Conservation (phyloP, 2,113 vertebrate genomes). For the Cyanoliseus patagonus region DNA sequence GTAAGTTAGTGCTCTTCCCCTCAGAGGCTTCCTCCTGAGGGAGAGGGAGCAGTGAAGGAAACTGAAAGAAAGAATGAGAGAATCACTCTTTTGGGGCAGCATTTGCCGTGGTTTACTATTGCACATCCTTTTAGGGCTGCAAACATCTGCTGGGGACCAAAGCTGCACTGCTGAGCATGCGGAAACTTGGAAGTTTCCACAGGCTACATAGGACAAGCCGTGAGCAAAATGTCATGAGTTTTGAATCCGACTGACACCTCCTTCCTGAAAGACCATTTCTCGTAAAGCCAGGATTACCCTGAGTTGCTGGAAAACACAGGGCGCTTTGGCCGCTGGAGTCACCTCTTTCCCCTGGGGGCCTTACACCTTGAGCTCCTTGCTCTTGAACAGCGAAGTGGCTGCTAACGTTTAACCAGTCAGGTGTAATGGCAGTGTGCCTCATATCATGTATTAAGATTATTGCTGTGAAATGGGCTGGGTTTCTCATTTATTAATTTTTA, state of each 20-base stretch:
- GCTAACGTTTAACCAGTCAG: neutral
- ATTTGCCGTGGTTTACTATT: neutral
- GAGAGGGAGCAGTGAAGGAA: neutral
- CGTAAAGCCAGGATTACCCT: neutral
- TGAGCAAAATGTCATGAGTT: neutral
- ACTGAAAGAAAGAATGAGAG: neutral
- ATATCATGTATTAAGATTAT: neutral
- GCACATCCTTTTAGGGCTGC: neutral
- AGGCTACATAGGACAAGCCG: neutral
- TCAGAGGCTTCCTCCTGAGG: rapidly evolving
- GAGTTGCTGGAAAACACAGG: neutral
- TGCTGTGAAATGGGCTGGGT: neutral
- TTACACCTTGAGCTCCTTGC: neutral
- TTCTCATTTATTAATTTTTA: neutral
- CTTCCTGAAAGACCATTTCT: neutral
- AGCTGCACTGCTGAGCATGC: neutral
- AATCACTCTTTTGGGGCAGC: neutral
- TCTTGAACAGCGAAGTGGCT: neutral
- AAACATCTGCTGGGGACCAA: neutral
- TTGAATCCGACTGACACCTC: neutral
- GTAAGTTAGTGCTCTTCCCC: neutral
- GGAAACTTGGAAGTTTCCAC: neutral
- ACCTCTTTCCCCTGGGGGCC: neutral
- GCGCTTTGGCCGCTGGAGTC: neutral
- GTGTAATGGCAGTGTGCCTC: neutral